These are phyloP conservation scores for Mareca strepera DNA, from an alignment of 2,797 vertebrate species.

Conservation along the genomic window DNA sequence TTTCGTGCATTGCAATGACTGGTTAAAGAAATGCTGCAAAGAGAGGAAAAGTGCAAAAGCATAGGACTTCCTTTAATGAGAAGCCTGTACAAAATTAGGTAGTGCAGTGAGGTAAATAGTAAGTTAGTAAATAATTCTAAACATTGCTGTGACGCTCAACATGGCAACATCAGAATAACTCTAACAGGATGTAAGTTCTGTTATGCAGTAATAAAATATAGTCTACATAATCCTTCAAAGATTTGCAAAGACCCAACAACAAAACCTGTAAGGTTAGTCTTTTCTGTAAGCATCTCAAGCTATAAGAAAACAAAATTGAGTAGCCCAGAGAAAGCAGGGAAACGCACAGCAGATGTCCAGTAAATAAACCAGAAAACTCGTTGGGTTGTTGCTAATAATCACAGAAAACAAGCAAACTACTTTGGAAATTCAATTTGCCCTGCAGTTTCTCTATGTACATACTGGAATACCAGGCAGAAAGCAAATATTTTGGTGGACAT, in stretches of 20 bases:
- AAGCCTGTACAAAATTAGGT: neutral
- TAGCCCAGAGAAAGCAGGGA: neutral
- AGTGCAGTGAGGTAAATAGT: neutral
- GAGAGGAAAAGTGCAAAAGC: neutral
- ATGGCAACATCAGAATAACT: neutral
- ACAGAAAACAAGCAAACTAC: neutral
- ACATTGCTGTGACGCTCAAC: accelerated
- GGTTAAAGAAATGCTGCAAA: neutral
- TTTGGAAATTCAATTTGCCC: neutral
- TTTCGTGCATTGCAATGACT: no score
- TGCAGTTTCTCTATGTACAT: neutral
- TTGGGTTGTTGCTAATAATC: neutral
- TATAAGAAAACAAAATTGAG: neutral
- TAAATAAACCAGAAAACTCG: neutral
- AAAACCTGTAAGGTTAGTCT: neutral
- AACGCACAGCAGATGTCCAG: neutral
- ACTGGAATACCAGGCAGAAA: neutral
- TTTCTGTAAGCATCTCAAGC: neutral
- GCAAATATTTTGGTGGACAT: neutral
- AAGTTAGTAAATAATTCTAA: neutral
- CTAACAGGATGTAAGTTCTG: accelerated
- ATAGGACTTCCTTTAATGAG: neutral
- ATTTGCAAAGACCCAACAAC: neutral
- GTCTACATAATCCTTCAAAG: neutral
- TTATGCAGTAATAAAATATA: neutral